Evolutionary conservation across 2,888 invertebrate genomes (phyloP).

Genomic region (Arge pagana): DNA sequence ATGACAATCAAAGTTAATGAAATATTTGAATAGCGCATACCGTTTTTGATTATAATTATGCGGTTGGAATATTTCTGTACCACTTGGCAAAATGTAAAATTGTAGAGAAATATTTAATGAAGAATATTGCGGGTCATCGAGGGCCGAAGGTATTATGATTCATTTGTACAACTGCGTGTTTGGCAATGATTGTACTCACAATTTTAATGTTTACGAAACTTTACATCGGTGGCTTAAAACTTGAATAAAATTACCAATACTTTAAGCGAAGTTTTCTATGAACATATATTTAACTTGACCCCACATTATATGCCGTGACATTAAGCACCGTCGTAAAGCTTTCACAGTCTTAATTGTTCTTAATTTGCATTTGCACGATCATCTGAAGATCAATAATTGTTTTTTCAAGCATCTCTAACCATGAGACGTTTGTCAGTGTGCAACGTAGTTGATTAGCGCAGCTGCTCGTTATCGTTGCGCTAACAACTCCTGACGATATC

Average conservation of each 20-base stretch:
- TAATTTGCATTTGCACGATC: conserved; percentile 53
- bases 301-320: conserved; percentile 4
- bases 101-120: too few relatives aligned
- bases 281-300: neutral
- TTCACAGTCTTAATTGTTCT: conserved; percentile 34
- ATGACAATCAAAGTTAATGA: too few relatives aligned
- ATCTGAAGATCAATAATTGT: conserved; percentile 54
- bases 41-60: too few relatives aligned
- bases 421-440: conserved; percentile 49
- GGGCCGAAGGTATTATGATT: too few relatives aligned
- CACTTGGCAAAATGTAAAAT: too few relatives aligned
- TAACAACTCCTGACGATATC: conserved; percentile 37
- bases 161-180: neutral
- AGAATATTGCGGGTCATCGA: too few relatives aligned
- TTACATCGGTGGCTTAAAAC: neutral
- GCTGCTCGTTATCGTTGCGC: conserved; percentile 43
- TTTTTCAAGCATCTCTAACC: conserved; percentile 56
- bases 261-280: too few relatives aligned
- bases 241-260: conserved; percentile 1
- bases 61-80: too few relatives aligned
- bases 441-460: conserved; percentile 46
- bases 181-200: conserved; percentile 13
- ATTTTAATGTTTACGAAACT: neutral
- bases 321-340: neutral
- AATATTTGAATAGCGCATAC: too few relatives aligned